Conservation (phyloP, 2,888 invertebrate genomes). For the Drosophila rubida region DNA sequence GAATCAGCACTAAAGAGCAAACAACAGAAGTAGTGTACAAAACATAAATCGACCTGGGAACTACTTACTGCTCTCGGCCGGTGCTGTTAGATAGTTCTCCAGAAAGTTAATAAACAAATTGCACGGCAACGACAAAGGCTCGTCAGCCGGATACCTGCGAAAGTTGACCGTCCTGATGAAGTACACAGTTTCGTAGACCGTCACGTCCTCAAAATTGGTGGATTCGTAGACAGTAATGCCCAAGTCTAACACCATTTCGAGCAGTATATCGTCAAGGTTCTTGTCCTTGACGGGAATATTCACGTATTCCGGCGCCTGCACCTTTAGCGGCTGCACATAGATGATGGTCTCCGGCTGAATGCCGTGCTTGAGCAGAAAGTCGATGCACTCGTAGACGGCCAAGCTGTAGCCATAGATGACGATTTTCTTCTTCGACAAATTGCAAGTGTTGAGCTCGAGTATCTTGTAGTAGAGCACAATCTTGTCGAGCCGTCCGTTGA, state of each 20-base stretch:
- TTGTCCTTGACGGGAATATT: conserved; percentile 65
- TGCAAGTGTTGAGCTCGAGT: conserved; percentile 20
- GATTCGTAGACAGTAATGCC: conserved; percentile 59
- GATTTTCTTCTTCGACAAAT: conserved; percentile 25
- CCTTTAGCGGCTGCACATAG: conserved; percentile 55
- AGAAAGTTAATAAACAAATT: conserved; percentile 74
- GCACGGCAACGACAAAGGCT: conserved; percentile 47
- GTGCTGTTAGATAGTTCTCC: conserved; percentile 27
- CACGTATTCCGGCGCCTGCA: conserved; percentile 11
- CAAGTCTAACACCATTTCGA: conserved; percentile 61
- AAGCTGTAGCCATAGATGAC: conserved; percentile 72
- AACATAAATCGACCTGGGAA: too few species aligned
- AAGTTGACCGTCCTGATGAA: conserved; percentile 64
- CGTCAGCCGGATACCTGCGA: conserved; percentile 1
- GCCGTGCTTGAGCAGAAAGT: conserved; percentile 71
- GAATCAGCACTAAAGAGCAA: conserved; percentile 33
- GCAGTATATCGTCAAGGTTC: conserved; percentile 57
- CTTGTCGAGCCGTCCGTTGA: conserved; percentile 78
- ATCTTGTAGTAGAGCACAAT: conserved; percentile 78
- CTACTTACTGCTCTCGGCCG: conserved; percentile 19
- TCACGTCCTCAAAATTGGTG: conserved; percentile 40
- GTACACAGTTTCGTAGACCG: not conserved
- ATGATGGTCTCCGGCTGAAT: conserved; percentile 47
- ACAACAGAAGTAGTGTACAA: not conserved
- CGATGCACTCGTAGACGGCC: conserved; percentile 72